These are phyloP conservation scores for Thunnus maccoyii DNA, from an alignment of 2,113 vertebrate genomes.

Conservation along the genomic window DNA sequence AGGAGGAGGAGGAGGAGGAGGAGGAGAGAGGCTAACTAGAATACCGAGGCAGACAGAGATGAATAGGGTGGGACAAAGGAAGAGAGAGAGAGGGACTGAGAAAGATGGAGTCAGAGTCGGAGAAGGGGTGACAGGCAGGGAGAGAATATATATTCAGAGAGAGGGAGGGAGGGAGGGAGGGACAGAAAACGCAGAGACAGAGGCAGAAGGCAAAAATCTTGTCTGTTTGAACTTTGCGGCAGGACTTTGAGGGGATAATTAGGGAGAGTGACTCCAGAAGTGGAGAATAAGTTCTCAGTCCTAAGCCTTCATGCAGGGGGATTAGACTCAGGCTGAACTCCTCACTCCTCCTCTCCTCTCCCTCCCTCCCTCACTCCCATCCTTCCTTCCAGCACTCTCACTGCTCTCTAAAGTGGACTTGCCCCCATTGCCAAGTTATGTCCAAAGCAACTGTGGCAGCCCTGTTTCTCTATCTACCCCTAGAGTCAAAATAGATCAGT, in stretches of 20 bases:
- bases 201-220: conserved; percentile 54
- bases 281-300: conserved; percentile 64
- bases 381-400: not conserved
- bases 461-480: conserved; percentile 6
- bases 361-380: not conserved
- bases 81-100: conserved; percentile 31
- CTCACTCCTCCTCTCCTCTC: not conserved
- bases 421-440: conserved; percentile 18
- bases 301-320: conserved; percentile 67
- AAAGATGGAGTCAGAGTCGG: conserved; percentile 39
- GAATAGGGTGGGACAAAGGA: conserved; percentile 58
- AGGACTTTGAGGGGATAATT: conserved; percentile 80
- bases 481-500: not conserved
- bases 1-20: conserved; percentile 11
- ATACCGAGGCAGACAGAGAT: conserved; percentile 61
- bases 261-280: conserved; percentile 69
- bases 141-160: conserved; percentile 25
- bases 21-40: conserved; percentile 50
- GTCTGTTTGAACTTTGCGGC: conserved; percentile 64
- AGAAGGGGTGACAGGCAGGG: conserved; percentile 43
- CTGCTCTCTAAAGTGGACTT: conserved; percentile 56
- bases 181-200: conserved; percentile 18
- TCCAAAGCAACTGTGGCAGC: conserved; percentile 25
- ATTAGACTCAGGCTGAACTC: conserved; percentile 68
- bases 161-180: not conserved